Conservation (phyloP, 2,797 vertebrate species). For the Eutrigla gurnardus region DNA sequence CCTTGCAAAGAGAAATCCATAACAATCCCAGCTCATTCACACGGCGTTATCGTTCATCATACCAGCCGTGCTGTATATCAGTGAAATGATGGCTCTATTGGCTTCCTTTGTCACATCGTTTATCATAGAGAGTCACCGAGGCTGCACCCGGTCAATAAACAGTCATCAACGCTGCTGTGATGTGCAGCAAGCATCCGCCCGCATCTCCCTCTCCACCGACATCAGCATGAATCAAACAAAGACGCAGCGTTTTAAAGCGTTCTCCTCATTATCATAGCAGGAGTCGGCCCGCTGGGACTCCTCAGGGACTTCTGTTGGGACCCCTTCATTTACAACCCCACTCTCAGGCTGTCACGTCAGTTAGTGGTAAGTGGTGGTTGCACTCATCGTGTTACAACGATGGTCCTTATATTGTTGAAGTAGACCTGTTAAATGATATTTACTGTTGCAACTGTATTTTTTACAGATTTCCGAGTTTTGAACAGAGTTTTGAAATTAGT, state of each 20-base stretch:
- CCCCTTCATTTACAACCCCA: constrained; percentile 39
- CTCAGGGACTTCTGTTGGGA: background rate
- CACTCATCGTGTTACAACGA: constrained; percentile 25
- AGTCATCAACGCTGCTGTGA: constrained; percentile 2
- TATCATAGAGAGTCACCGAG: background rate
- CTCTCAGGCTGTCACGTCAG: constrained; percentile 45
- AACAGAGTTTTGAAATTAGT: background rate
- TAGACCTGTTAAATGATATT: no score
- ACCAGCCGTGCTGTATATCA: background rate
- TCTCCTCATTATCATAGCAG: constrained; percentile 25
- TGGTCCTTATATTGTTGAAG: constrained; percentile 6
- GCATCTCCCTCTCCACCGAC: background rate
- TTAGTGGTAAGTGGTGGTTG: constrained; percentile 39
- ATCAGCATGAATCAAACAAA: background rate
- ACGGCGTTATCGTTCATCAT: background rate
- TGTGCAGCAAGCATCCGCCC: background rate
- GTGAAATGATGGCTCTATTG: background rate
- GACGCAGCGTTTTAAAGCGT: background rate
- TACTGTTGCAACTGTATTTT: no score
- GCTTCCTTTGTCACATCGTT: background rate
- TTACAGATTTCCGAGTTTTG: no score
- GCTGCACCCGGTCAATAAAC: background rate
- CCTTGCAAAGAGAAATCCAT: background rate
- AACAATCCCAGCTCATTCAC: background rate
- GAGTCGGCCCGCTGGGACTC: constrained; percentile 32